Percentiles rank a stretch among this genome's conserved stretches.
Evolutionary conservation across 37 sponge, comb jelly and placozoan genomes (phyloP).

Genomic region (Diacarnus erythraeanus): DNA sequence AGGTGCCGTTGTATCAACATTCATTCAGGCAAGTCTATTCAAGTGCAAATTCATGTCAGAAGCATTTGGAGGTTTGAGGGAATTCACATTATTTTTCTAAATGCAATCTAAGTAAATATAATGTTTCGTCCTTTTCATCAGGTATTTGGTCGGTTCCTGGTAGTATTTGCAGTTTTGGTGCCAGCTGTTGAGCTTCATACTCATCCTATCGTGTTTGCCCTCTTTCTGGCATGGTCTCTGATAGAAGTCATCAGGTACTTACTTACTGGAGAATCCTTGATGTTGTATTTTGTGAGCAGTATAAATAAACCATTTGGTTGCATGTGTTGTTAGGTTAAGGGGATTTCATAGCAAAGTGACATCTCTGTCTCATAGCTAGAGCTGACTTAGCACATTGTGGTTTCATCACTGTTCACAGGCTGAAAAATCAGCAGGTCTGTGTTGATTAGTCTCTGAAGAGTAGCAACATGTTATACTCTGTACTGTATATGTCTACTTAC

Average conservation of each 20-base stretch:
- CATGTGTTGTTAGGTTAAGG: neutral
- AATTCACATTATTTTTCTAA: no score
- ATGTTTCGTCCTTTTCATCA: slow-evolving; percentile 10
- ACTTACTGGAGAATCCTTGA: neutral
- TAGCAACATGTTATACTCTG: no score
- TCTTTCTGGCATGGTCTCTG: slow-evolving; percentile 79
- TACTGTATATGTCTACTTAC: no score
- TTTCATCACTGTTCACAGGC: no score
- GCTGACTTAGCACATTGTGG: no score
- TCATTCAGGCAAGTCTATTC: slow-evolving; percentile 79
- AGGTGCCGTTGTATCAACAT: slow-evolving; percentile 37
- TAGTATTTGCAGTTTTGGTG: slow-evolving; percentile 61
- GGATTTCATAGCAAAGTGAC: no score
- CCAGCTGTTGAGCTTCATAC: slow-evolving; percentile 53
- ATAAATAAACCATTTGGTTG: neutral
- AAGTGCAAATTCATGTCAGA: no score
- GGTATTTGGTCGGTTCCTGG: slow-evolving; percentile 66
- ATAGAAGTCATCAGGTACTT: slow-evolving; percentile 80
- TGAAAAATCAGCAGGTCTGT: no score
- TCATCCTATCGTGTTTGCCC: slow-evolving; percentile 54
- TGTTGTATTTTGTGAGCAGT: neutral
- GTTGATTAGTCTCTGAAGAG: no score
- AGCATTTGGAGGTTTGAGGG: no score
- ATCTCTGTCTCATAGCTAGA: no score
- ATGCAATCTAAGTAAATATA: no score